Evolutionary conservation across 2,797 vertebrate species (phyloP).

Genomic region (Sebastes hopkinsi): DNA sequence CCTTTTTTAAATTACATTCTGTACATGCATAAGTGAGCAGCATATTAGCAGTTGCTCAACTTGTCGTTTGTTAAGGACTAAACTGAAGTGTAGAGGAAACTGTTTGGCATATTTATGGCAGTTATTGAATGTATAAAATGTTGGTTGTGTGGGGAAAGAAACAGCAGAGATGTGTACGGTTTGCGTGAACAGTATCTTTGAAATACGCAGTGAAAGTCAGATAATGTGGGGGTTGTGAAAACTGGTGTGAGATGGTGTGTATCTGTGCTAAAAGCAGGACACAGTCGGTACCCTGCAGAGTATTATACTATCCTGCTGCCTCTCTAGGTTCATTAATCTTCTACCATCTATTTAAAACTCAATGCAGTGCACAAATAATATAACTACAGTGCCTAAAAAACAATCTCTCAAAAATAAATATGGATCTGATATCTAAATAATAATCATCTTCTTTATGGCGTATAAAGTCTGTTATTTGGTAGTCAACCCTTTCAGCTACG

Average conservation of each 20-base stretch:
- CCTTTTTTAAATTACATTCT: conserved; percentile 20
- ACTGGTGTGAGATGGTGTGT: conserved; percentile 30
- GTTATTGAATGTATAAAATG: background rate
- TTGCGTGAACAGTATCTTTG: background rate
- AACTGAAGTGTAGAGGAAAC: background rate
- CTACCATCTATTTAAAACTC: conserved; percentile 32
- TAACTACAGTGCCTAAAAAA: conserved; percentile 62
- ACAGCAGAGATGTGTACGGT: background rate
- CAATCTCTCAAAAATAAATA: conserved; percentile 80
- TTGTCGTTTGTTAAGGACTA: conserved; percentile 16
- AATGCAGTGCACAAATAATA: conserved; percentile 50
- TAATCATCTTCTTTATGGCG: conserved; percentile 54
- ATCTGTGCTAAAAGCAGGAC: conserved; percentile 28
- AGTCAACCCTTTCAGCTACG: conserved; percentile 57
- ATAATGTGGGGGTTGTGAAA: background rate
- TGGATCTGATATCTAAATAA: conserved; percentile 71
- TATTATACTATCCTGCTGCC: background rate
- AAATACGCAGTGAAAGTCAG: background rate
- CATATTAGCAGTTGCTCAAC: conserved; percentile 18
- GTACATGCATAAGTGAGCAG: conserved; percentile 13
- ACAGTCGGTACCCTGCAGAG: conserved; percentile 1
- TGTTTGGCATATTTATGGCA: conserved; percentile 22
- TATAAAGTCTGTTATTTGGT: conserved; percentile 79
- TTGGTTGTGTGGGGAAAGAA: background rate
- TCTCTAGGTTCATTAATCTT: conserved; percentile 18